Evolutionary conservation across 2,888 invertebrate genomes (phyloP), one percentile per base, ranked within the genome.

Genomic region (Pelosia muscerda): DNA sequence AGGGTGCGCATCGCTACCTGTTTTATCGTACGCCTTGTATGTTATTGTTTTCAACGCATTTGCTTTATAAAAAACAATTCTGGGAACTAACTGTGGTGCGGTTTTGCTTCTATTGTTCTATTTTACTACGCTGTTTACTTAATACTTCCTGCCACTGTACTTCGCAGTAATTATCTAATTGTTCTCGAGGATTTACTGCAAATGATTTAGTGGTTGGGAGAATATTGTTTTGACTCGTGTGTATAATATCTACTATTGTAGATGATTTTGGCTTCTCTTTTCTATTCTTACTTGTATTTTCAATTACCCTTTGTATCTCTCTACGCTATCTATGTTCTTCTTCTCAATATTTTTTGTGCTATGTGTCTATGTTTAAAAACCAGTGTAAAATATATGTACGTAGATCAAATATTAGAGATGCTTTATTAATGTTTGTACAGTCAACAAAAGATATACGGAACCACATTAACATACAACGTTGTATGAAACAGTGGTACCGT

Each of bases 1-100:
- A 88, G 93, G 93, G 94, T 92, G 93, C 90, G 90, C 92, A 90
- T 93, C 76, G 93, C 94, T 94, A 95, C 94, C 94, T 94, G 94
- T 94, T 93, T 94, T 93, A 86, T 91, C 85, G 79, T 77, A 85
- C 86, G 81, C 81, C 72, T 76, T 90, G 86, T 86, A 83, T 89
- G 91, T 82, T 88, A 86, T 89, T 89, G 87, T 89, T 90, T 89
- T 86, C 82, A 79, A 81, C 81, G 78, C 85, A 86, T 84, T 85
- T 87, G 87, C 78, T 82, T 74, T 79, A 77, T 77, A 86, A 86
- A 54, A 86, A 86, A 90, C 90, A 91, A 90, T 91, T 90, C 89
- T 87, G 88, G 81, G 91, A 90, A 90, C 78, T 89, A 90, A 90
- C 90, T 89, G 92, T 78, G 69, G 78, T 88, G 89, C 75, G 92